A percentile compares a stretch with the other conserved stretches of the same genome.
phyloP scores from a whole-genome alignment of 2,797 vertebrate species.

The Microctenopoma lineatum region DNA sequence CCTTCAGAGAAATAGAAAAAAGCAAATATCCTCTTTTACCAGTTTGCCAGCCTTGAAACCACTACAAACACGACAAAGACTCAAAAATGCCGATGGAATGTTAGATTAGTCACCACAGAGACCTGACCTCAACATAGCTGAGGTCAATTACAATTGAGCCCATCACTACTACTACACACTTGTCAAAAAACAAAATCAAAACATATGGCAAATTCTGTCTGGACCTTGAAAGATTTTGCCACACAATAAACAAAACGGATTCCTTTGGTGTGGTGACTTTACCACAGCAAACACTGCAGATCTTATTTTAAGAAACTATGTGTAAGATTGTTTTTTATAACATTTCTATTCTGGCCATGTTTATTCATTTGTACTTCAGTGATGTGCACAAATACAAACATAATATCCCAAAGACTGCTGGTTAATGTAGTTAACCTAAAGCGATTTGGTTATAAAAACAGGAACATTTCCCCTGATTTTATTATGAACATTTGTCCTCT shows the following conservation, averaged over 20 bases:
- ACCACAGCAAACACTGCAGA: background rate
- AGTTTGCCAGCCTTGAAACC: conserved; percentile 5
- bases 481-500: no score
- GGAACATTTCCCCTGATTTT: no score
- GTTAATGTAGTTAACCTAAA: no score
- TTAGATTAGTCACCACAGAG: background rate
- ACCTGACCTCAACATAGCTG: conserved; percentile 40
- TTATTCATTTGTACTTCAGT: no score
- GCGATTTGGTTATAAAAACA: no score
- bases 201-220: conserved; percentile 4
- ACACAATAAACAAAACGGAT: background rate
- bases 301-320: no score
- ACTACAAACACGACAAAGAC: conserved; percentile 4
- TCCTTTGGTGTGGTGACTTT: conserved; percentile 17
- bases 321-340: no score
- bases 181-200: conserved; percentile 19
- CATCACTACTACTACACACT: background rate
- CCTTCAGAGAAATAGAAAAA: background rate
- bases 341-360: no score
- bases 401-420: no score
- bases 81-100: background rate
- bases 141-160: conserved; percentile 8
- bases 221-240: background rate
- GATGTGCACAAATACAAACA: no score
- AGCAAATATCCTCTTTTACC: conserved; percentile 2